Percentiles rank a stretch among this genome's conserved stretches.
Evolutionary conservation across 2,797 vertebrate genomes (phyloP).

Genomic region (Gymnoscopelus microlampas): DNA sequence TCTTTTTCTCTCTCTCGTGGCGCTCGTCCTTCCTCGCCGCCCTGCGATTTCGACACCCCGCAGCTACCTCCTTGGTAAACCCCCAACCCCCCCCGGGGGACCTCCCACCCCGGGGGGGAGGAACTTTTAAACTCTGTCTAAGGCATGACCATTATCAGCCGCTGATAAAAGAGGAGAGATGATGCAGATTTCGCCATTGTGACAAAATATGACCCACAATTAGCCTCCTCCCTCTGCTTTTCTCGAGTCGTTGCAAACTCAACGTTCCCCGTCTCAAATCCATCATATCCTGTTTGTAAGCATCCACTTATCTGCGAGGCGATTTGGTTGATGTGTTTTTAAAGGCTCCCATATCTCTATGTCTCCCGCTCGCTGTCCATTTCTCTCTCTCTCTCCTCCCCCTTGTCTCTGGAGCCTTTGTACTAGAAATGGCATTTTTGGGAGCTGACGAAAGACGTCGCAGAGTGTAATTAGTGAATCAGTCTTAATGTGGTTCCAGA

Average conservation of each 20-base stretch:
- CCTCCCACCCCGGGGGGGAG: slow-evolving; percentile 22
- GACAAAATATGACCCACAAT: slow-evolving; percentile 50
- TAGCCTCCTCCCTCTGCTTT: slow-evolving; percentile 37
- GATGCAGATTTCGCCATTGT: slow-evolving; percentile 53
- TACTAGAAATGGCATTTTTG: slow-evolving; percentile 77
- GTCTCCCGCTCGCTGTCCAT: slow-evolving; percentile 25
- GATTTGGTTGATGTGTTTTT: slow-evolving; percentile 53
- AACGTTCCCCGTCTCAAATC: slow-evolving; percentile 55
- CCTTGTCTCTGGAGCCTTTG: slow-evolving; percentile 51
- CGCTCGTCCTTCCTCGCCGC: slow-evolving; percentile 57
- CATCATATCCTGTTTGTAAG: slow-evolving; percentile 53
- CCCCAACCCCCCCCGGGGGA: background rate
- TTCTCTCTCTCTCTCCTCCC: slow-evolving; percentile 13
- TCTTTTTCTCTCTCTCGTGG: background rate
- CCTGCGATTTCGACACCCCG: slow-evolving; percentile 51
- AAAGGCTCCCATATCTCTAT: slow-evolving; percentile 31
- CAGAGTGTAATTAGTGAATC: slow-evolving; percentile 81
- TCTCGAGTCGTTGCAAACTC: slow-evolving; percentile 46
- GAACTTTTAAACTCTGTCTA: slow-evolving; percentile 68
- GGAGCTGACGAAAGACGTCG: slow-evolving; percentile 76
- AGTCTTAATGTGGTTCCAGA: slow-evolving; percentile 81
- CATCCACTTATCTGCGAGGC: slow-evolving; percentile 44
- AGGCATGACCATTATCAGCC: slow-evolving; percentile 62
- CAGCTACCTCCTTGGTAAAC: slow-evolving; percentile 34
- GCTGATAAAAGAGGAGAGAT: slow-evolving; percentile 69